A percentile compares a stretch with the other conserved stretches of the same genome.
phyloP scores from a whole-genome alignment of 2,888 invertebrate genomes.

The Phlogophora meticulosa region DNA sequence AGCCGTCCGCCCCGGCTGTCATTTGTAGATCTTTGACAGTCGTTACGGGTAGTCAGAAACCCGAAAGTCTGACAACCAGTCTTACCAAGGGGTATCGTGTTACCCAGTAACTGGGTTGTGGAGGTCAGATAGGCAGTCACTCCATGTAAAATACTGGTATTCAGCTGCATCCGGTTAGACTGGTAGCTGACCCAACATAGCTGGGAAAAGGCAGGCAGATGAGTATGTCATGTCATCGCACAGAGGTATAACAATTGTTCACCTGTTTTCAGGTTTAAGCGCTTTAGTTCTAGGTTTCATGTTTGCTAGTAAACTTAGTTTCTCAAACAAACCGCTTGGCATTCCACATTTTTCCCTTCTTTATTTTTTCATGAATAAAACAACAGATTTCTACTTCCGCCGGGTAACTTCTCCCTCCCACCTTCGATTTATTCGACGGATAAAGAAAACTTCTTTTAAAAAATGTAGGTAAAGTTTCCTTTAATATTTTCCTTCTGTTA shows the following conservation, averaged over 20 bases:
- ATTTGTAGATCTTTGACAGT: no score
- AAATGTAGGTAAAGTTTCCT: slow-evolving; percentile 89
- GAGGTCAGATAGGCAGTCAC: no score
- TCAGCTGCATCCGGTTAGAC: no score
- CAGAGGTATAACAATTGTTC: slow-evolving; percentile 13
- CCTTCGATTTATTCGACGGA: slow-evolving; percentile 90
- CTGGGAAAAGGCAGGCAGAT: no score
- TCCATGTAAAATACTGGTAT: no score
- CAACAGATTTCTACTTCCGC: slow-evolving; percentile 89
- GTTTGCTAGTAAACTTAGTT: slow-evolving; percentile 73
- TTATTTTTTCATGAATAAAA: slow-evolving; percentile 91
- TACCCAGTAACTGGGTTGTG: no score
- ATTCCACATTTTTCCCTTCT: slow-evolving; percentile 84
- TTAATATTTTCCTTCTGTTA: slow-evolving; percentile 89
- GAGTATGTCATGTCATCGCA: background rate
- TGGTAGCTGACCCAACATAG: no score
- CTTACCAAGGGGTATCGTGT: no score
- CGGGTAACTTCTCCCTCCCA: slow-evolving; percentile 87
- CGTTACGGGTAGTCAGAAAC: no score
- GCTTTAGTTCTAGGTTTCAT: slow-evolving; percentile 62
- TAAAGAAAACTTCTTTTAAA: slow-evolving; percentile 90
- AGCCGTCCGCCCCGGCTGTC: no score
- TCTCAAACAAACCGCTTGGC: slow-evolving; percentile 76
- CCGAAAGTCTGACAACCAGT: no score
- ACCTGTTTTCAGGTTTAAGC: slow-evolving; percentile 50